Conservation (phyloP, 2,888 invertebrate genomes). For the Melanargia galathea region DNA sequence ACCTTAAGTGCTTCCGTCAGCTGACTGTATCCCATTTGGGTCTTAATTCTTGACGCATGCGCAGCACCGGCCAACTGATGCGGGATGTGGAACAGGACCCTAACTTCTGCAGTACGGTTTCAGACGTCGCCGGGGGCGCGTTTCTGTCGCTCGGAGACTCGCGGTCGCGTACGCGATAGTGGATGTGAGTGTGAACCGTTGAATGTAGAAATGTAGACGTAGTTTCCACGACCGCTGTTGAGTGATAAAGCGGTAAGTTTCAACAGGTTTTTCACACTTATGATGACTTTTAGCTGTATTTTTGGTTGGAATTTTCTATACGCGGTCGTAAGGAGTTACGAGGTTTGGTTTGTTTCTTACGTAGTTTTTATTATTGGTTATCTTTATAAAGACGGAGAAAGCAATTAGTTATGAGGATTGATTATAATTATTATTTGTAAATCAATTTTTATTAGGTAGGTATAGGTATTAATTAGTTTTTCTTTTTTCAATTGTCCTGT, state of each 20-base stretch:
- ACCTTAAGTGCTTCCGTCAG: conserved; percentile 73
- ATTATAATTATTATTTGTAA: too few relatives aligned
- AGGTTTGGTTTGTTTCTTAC: background rate
- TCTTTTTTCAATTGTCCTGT: too few relatives aligned
- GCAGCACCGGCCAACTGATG: conserved; percentile 52
- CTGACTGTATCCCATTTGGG: conserved; percentile 62
- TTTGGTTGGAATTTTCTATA: background rate
- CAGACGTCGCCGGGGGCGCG: conserved; percentile 47
- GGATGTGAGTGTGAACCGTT: conserved; percentile 18
- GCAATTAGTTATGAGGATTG: too few relatives aligned
- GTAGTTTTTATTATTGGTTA: too few relatives aligned
- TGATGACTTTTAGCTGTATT: conserved; percentile 4
- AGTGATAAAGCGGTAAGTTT: conserved; percentile 30
- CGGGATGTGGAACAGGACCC: conserved; percentile 61
- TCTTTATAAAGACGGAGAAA: too few relatives aligned
- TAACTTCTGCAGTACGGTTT: conserved; percentile 63
- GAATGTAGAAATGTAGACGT: conserved; percentile 5
- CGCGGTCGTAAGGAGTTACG: background rate
- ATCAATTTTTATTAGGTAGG: too few relatives aligned
- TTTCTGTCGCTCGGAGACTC: conserved; percentile 25
- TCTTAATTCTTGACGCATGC: conserved; percentile 57
- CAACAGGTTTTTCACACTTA: conserved; percentile 26
- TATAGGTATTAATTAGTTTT: too few relatives aligned
- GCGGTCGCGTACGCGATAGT: conserved; percentile 10
- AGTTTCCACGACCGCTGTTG: conserved; percentile 23